Evolutionary conservation across 2,797 vertebrate species (phyloP), one percentile per base, ranked within the genome.

Genomic region (Sternarchorhynchus goeldii): DNA sequence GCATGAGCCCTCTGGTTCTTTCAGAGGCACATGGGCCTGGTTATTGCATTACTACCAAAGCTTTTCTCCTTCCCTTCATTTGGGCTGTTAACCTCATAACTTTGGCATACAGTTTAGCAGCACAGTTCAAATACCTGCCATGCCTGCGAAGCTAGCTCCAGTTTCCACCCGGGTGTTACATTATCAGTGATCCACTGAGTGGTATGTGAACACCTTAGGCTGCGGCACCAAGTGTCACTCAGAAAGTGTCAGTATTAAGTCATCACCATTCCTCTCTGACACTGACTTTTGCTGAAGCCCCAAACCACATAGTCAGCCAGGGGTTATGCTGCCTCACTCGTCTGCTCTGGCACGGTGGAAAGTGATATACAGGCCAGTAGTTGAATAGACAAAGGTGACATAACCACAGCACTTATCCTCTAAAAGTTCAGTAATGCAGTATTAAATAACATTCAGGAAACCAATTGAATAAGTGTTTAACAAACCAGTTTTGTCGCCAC

Each of bases 11-110:
- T 17, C 7, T 25, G 76, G 80, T 69, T 2, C 2, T 55, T 62
- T 50, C 12, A 31, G 41, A 20, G 60, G 56, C 75, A 80, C 70
- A 29, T 65, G 58, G n/a, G 12, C 41, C 76, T 63, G 45, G 72
- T 86, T 72, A 86, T 88, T 79, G 78, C 66, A 74, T 67, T 82
- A 45, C 65, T n/a, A 67, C 58, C 36, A 55, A 65, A 31, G 39
- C 63, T 41, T 59, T 56, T 34, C 39, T 58, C n/a, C 0, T 32
- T 18, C 69, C 16, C 8, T 57, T 72, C n/a, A 25, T 55, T 55
- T 34, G 45, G 25, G 31, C 50, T 31, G 58, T 25, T 71, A 64
- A 53, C 57, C 60, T 76, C 36, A 18, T 8, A 66, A n/a, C 20
- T 72, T 41, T 67, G 70, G 29, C 56, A 55, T 39, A 68, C 56